Evolutionary conservation across 2,797 vertebrate genomes (phyloP), one percentile per base, ranked within the genome.

Genomic region (Martes flavigula): DNA sequence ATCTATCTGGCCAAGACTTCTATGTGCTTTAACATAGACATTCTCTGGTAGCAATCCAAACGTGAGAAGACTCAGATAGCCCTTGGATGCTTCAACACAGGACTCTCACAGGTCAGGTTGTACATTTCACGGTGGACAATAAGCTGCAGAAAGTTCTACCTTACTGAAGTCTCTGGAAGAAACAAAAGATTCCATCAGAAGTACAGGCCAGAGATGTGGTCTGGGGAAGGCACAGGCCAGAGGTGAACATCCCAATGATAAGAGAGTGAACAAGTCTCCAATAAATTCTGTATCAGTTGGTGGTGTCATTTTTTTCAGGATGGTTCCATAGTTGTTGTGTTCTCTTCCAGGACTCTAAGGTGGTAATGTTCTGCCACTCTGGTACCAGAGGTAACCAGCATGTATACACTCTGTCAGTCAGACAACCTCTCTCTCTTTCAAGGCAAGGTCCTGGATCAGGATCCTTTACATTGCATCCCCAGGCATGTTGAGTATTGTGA

Each of bases 261-360:
- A 75, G 56, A 68, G 2, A 92, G 38, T 60, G 85, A 85, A 84
- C 83, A 84, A 97, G 58, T 79, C 27, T 90, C 30, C 81, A 73
- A 87, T 5, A 92, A 96, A 96, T 78, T 87, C 54, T 54, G 1
- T 84, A 40, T 87, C 48, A 68, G 2, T 85, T 84, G 27, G 1
- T 82, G 40, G 35, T 58, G 14, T 72, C 84, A 84, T 79, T 90
- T 89, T 30, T 88, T 64, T 77, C 46, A 85, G 62, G 8, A 3
- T 32, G 83, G 64, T 92, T 87, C 84, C 77, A 86, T 70, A 60
- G 75, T 89, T 88, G 73, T 82, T 97, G 30, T 94, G 91, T 96
- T 75, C 13, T 86, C 35, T 93, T 93, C 60, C 43, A 90, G 75
- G 40, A 91, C 60, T 72, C 5, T 95, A 93, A 87, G 48, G 13